Evolutionary conservation across 2,797 vertebrate genomes (phyloP).

Genomic region (Acanthiza pusilla): DNA sequence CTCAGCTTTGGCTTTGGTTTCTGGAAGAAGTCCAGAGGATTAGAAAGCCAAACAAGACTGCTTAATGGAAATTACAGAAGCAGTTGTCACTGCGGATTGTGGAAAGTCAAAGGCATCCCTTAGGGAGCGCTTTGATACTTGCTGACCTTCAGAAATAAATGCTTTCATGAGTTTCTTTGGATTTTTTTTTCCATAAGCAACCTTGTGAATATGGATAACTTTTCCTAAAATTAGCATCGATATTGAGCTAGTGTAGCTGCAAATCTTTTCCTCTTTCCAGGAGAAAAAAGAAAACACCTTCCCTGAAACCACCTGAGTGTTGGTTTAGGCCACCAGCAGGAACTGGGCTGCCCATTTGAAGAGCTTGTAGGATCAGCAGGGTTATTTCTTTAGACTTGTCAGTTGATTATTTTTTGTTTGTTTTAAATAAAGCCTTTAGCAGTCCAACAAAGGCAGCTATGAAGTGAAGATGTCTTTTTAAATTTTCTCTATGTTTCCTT

Average conservation of each 20-base stretch:
- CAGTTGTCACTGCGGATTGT: constrained; percentile 25
- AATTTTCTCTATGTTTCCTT: neutral
- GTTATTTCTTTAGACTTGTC: neutral
- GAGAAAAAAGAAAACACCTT: neutral
- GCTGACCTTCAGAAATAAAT: constrained; percentile 50
- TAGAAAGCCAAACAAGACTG: constrained; percentile 48
- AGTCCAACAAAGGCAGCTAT: neutral
- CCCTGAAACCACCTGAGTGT: neutral
- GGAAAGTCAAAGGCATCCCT: constrained; percentile 30
- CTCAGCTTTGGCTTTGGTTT: constrained; percentile 17
- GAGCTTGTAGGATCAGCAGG: neutral
- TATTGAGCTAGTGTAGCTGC: neutral
- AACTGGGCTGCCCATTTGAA: neutral
- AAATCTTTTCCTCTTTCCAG: neutral
- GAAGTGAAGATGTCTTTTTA: neutral
- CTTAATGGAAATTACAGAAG: constrained; percentile 52
- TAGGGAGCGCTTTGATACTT: constrained; percentile 22
- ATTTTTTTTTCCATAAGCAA: neutral
- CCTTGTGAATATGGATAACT: constrained; percentile 13
- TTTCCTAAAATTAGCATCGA: neutral
- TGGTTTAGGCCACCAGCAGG: neutral
- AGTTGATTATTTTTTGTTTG: neutral
- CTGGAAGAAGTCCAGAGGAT: constrained; percentile 52
- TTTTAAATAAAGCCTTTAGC: neutral
- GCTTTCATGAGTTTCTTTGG: neutral